Base-by-base conservation (phyloP, 23 tunicate genomes). In the Trididemnum miniatum region DNA sequence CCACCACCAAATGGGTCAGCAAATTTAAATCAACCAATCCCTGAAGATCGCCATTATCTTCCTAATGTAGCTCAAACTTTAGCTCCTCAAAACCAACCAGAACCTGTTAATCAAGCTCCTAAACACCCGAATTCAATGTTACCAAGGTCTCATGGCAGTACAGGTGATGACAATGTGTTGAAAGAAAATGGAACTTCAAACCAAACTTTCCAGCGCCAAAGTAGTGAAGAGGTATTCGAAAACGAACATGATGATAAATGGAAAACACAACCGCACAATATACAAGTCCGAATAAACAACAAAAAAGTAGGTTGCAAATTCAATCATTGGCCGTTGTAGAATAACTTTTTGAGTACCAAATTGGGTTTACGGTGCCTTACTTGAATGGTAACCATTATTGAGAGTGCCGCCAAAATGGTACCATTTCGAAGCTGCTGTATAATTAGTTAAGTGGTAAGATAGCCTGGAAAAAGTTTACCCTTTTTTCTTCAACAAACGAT, bases 181-280 rank as follows among this genome's bases (percentile, higher is more conserved):
- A 40, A 52, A 32, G 25, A 24, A 2, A 23, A 30, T 3, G 29
- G 27, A 25, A 20, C 36, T 22, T 20, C 67, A 2, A 54, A 52
- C 40, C 7, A 26, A 22, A 20, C 82, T 51, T 32, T 12, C 29
- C 39, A 52, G 51, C 59, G 79, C 60, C 59, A 12, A 34, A 31
- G 35, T 15, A 77, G 67, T 57, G 82, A 54, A 57, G 82, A 77
- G 2, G 82, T 77, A 2, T 77, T 77, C 54, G 82, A 77, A 39
- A 73, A 30, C 30, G 79, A 73, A 73, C 15, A 23, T 39, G 59
- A 73, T 73, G 79, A 73, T 3, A 22, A 59, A 1, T 39, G 59
- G 59, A 73, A 39, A 24, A 73, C 59, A 9, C 75, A 69, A 31
- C 22, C 75, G 2, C 59, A 73, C 9, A 73, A 73, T 40, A 18